These are phyloP conservation scores for Ivindomyrus marchei DNA, from an alignment of 2,113 vertebrate species.

Conservation along the genomic window DNA sequence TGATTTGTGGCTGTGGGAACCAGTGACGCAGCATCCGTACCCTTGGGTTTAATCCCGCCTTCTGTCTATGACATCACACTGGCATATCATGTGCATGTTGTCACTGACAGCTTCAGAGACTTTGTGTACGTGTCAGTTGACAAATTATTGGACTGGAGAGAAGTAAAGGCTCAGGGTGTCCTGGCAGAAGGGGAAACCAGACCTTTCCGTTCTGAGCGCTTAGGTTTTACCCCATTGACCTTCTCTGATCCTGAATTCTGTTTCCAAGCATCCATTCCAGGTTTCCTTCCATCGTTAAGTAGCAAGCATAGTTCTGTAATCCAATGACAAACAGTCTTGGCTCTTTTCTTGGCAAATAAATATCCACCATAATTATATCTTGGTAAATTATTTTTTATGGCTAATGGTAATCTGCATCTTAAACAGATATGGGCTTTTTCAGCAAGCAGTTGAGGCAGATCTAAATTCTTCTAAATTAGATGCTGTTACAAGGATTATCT, in stretches of 20 bases:
- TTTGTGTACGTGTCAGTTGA: background rate
- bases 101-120: background rate
- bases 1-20: background rate
- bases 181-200: background rate
- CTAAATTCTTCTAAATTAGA: background rate
- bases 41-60: background rate
- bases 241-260: background rate
- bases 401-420: background rate
- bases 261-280: background rate
- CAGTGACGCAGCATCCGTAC: background rate
- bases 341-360: background rate
- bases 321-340: background rate
- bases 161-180: background rate
- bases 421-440: background rate
- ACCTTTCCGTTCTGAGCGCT: background rate
- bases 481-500: background rate
- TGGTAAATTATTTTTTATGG: background rate
- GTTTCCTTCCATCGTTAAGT: constrained; percentile 5
- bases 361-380: background rate
- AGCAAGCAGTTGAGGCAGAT: background rate
- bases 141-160: background rate
- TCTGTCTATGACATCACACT: background rate
- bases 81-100: background rate
- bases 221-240: background rate
- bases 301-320: constrained; percentile 13